These are phyloP conservation scores for Wasmannia auropunctata DNA, from an alignment of 1,140 invertebrate genomes.

Conservation along the genomic window DNA sequence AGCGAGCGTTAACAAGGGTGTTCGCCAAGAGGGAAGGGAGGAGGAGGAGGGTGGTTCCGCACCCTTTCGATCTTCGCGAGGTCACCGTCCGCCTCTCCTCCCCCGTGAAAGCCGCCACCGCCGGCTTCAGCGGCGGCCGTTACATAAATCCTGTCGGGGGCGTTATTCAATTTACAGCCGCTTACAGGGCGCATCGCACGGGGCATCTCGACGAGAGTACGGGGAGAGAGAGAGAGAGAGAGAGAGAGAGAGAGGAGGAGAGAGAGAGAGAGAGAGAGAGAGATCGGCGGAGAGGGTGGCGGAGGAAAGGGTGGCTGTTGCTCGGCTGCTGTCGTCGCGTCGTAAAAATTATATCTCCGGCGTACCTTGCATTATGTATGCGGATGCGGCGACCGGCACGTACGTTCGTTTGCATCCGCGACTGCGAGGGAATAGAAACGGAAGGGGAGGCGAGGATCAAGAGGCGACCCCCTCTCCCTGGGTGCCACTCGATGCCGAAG, in stretches of 20 bases:
- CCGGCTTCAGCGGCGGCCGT: slow-evolving; percentile 35
- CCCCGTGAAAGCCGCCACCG: slow-evolving; percentile 14
- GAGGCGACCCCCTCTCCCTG: neutral
- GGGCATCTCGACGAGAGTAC: neutral
- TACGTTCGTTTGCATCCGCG: slow-evolving; percentile 64
- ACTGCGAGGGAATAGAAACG: neutral
- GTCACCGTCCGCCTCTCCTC: slow-evolving; percentile 27
- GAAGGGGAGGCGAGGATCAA: no score
- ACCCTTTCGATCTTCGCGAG: slow-evolving; percentile 11
- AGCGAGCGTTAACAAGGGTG: slow-evolving; percentile 11
- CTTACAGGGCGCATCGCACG: slow-evolving; percentile 52
- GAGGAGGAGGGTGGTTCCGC: neutral
- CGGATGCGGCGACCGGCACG: slow-evolving; percentile 55
- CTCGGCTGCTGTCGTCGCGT: slow-evolving; percentile 12
- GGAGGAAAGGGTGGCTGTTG: neutral
- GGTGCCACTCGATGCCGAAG: neutral
- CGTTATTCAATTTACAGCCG: slow-evolving; percentile 76
- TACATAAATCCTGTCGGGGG: slow-evolving; percentile 71
- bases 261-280: no score
- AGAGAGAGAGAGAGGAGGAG: slow-evolving; percentile 14
- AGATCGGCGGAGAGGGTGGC: no score
- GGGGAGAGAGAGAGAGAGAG: neutral
- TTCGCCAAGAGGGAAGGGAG: neutral
- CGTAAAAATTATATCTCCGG: slow-evolving; percentile 77
- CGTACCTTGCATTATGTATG: slow-evolving; percentile 62